Conservation (phyloP, 2,888 invertebrate genomes). For the Cyclophora punctaria region DNA sequence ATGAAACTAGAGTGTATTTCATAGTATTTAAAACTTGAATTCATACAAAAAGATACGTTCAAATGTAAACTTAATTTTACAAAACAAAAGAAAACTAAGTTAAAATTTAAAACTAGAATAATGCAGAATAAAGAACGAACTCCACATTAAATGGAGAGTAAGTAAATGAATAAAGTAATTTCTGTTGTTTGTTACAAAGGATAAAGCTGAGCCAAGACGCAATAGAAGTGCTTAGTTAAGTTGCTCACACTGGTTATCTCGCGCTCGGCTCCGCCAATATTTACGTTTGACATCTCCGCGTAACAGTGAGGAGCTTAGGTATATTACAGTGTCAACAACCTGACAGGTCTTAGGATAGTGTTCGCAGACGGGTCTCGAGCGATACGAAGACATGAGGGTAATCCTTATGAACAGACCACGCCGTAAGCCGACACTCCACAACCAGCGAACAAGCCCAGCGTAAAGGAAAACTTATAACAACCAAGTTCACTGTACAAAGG, state of each 20-base stretch:
- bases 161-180: too few species aligned
- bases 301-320: conserved; percentile 34
- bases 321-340: conserved; percentile 57
- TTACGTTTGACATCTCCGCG: conserved; percentile 6
- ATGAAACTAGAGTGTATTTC: too few species aligned
- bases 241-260: not conserved
- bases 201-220: too few species aligned
- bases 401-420: not conserved
- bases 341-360: conserved; percentile 31
- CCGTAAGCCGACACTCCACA: not conserved
- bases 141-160: too few species aligned
- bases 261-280: not conserved
- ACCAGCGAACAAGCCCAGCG: not conserved
- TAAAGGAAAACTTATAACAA: not conserved
- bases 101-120: too few species aligned
- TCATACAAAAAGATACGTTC: too few species aligned
- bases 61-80: too few species aligned
- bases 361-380: not conserved
- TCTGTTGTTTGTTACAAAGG: too few species aligned
- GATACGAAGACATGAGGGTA: not conserved
- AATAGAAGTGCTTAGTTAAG: too few species aligned
- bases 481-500: conserved; percentile 11
- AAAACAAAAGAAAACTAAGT: too few species aligned
- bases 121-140: too few species aligned
- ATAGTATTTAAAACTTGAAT: too few species aligned